Evolutionary conservation across 2,113 vertebrate species (phyloP), one percentile per base, ranked within the genome.

Genomic region (Hyla sarda): DNA sequence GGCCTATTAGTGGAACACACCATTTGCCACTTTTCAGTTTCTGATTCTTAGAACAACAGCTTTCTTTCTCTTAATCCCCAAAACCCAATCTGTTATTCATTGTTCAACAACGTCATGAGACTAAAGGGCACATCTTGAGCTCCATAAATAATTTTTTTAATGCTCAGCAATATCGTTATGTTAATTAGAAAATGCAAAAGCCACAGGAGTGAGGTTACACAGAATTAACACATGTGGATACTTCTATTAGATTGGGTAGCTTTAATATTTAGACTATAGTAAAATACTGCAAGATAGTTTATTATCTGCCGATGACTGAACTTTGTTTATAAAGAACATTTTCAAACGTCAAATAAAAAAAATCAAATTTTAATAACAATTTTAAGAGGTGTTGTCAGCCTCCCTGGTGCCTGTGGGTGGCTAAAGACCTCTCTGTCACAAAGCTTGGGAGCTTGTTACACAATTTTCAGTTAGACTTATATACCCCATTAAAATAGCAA

Each of bases 21-120:
- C 67, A 50, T 56, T 71, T 69, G 82, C 82, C 82, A 72, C 82
- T 72, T 73, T 56, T 72, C 67, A 83, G 45, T 83, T 73, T 56
- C 28, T 41, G 21, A 58, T 54, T 73, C 47, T 82, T 54, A 83
- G 67, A 83, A 83, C 50, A 52, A 73, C 67, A 17, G 65, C 45
- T 73, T 83, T 56, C 48, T 65, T 82, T 82, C 60, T 73, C 67
- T 58, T 83, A 83, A 73, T 83, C 47, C 67, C 28, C 28, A 21
- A 37, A 69, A 72, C 48, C 47, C 50, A 73, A 83, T 83, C 67
- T 83, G 82, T 83, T 54, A 56, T 19, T 73, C 67, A 25, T 82
- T 83, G 28, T 73, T 73, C 52, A 28, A 83, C 73, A 30, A 83
- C 13, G 23, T 69, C 30, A 50, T 37, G 16, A 37, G 50, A 83